Base-by-base conservation (phyloP, 35 echinoderm and acorn worm genomes). In the Heliocidaris tuberculata region DNA sequence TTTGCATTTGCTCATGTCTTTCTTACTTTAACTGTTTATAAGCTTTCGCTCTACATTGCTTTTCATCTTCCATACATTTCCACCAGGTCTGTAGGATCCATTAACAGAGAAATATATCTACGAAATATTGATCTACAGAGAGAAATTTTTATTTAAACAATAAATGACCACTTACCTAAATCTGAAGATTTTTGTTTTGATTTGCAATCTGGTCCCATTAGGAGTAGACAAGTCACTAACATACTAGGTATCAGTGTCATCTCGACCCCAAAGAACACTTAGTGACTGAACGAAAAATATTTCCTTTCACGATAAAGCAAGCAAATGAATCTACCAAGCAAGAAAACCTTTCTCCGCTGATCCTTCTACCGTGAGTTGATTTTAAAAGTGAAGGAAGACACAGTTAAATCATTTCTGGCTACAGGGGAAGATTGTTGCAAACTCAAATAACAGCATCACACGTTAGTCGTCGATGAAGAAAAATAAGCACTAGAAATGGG, bases 151-250 rank as follows among this genome's bases (percentile, higher is more conserved):
- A 78, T 19, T 21, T 5, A 29, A 78, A 78, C 5, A n/a, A 78
- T 7, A 19, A 78, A 78, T n/a, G 65, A 89, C 31, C 19, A 89
- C 87, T 89, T 89, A 89, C 87, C 31, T 89, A 89, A 48, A 48
- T 89, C 87, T 17, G 87, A 47, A 12, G 87, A 48, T 48, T 89
- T 89, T 32, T 89, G 87, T 89, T 89, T 89, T 89, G 87, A 89
- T 32, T 12, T 47, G 47, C 87, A 89, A 47, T 89, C 87, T 17
- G 87, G 87, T 47, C 87, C 87, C 31, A 89, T 48, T 7, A 89
- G 87, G 47, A 89, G 87, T 32, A 89, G 87, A 89, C 87, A 89
- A 47, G 87, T 89, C 87, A 89, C 31, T 2, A 89, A 27, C 87
- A 89, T 89, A 48, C 87, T 89, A 12, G 87, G 87, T 47, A 89